Evolutionary conservation across 2,888 invertebrate genomes (phyloP).

Genomic region (Drosophila recens): DNA sequence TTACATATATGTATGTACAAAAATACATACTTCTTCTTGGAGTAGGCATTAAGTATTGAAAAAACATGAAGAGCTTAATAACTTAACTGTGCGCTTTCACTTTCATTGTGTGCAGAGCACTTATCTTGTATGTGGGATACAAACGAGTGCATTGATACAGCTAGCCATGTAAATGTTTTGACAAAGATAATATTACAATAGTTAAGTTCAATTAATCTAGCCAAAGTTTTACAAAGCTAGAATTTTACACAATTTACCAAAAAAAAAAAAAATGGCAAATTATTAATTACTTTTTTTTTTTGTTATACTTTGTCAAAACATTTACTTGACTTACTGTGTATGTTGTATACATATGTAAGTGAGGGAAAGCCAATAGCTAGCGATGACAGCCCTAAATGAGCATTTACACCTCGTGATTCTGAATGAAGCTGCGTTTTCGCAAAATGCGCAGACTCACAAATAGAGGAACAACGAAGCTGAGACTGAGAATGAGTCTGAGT

Average conservation of each 20-base stretch:
- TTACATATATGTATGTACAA: not conserved
- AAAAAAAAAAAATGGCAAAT: no score
- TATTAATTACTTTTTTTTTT: not conserved
- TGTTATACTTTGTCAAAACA: not conserved
- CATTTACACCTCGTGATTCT: slow-evolving; percentile 59
- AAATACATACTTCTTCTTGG: not conserved
- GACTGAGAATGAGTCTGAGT: slow-evolving; percentile 3
- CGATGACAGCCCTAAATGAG: slow-evolving; percentile 64
- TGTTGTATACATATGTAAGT: not conserved
- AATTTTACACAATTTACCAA: no score
- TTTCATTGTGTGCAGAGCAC: slow-evolving; percentile 30
- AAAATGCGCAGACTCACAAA: slow-evolving; percentile 46
- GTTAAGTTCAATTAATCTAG: no score
- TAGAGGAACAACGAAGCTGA: not conserved
- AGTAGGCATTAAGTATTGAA: not conserved
- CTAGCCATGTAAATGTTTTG: not conserved
- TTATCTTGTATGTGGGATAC: slow-evolving; percentile 1
- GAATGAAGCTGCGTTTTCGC: slow-evolving; percentile 49
- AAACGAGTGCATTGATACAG: not conserved
- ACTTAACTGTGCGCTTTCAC: slow-evolving; percentile 47
- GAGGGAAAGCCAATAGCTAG: slow-evolving; percentile 13
- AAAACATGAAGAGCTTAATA: slow-evolving; percentile 26
- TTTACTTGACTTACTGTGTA: not conserved
- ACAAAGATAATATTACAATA: not conserved
- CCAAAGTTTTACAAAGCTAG: no score